Evolutionary conservation across 2,797 vertebrate genomes (phyloP).

Genomic region (Onychomys leucogaster): DNA sequence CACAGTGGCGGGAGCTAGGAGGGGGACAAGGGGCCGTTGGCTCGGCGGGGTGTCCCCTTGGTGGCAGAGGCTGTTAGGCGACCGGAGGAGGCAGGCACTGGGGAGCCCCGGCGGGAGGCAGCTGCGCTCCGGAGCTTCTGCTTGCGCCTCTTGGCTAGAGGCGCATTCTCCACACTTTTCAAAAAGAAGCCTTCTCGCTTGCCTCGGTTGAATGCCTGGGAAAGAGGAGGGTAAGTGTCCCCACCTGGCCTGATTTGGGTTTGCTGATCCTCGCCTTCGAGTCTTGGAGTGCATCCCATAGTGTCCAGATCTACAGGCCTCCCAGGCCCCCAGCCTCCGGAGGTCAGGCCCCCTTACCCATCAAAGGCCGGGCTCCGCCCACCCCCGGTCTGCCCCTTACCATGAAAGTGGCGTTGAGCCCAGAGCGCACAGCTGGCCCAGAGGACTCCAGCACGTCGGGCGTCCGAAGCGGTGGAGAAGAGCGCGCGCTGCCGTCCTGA

Average conservation of each 20-base stretch:
- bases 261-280: background rate
- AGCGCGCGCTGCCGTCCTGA: constrained; percentile 93
- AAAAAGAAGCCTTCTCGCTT: constrained; percentile 96
- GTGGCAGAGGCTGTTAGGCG: constrained; percentile 28
- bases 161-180: constrained; percentile 96
- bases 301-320: background rate
- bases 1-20: constrained; percentile 68
- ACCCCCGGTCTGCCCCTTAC: constrained; percentile 80
- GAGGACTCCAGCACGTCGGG: constrained; percentile 95
- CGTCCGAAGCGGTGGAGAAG: constrained; percentile 94
- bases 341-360: background rate
- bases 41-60: constrained; percentile 74
- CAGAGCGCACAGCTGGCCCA: constrained; percentile 93
- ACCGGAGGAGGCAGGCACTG: constrained; percentile 75
- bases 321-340: background rate
- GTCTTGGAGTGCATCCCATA: background rate
- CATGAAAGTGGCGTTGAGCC: constrained; percentile 95
- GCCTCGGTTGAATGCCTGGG: constrained; percentile 94
- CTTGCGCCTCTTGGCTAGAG: constrained; percentile 94
- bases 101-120: constrained; percentile 91
- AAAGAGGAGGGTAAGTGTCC: background rate
- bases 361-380: background rate
- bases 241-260: fast-evolving
- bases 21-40: constrained; percentile 74
- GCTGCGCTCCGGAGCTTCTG: constrained; percentile 95